phyloP scores from a whole-genome alignment of 2,113 vertebrate genomes.

The Psilopsiagon aurifrons region DNA sequence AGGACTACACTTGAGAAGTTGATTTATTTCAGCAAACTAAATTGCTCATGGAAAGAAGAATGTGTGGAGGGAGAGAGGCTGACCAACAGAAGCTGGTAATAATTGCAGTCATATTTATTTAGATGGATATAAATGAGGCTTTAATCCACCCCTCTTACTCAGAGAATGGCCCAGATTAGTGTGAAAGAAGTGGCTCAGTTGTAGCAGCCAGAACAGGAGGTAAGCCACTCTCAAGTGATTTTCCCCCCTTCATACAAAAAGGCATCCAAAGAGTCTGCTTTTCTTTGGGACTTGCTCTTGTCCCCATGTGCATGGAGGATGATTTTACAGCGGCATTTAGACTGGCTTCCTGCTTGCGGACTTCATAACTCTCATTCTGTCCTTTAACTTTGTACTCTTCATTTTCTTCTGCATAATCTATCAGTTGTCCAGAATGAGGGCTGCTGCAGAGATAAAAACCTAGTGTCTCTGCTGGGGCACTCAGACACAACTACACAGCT shows the following conservation, averaged over 20 bases:
- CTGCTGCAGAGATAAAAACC: not conserved
- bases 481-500: not conserved
- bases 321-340: not conserved
- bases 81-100: not conserved
- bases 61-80: not conserved
- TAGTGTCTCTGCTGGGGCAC: not conserved
- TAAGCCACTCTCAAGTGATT: not conserved
- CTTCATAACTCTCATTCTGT: not conserved
- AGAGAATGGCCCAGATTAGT: not conserved
- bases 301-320: not conserved
- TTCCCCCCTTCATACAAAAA: not conserved
- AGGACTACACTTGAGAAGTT: not conserved
- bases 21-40: not conserved
- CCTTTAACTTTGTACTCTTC: slow-evolving; percentile 1
- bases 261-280: not conserved
- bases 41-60: not conserved
- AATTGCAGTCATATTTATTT: not conserved
- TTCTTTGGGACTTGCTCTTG: not conserved
- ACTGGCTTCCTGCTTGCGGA: not conserved
- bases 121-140: not conserved
- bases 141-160: not conserved
- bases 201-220: not conserved
- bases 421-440: not conserved
- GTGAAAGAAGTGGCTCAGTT: not conserved
- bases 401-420: not conserved